phyloP scores from a whole-genome alignment of 2,888 invertebrate genomes.

The Buathra laborator region DNA sequence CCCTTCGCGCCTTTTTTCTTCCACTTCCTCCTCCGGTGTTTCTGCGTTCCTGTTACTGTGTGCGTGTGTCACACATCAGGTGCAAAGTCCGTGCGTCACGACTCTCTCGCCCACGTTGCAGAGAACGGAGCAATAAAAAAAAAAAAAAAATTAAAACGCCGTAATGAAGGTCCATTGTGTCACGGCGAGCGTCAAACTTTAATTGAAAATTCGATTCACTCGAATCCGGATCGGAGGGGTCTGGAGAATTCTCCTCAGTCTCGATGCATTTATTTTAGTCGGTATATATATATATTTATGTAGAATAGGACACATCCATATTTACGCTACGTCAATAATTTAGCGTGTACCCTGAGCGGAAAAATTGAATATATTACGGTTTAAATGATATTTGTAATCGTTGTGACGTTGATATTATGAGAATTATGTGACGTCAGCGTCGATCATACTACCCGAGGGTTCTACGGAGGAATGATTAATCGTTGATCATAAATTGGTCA shows the following conservation, averaged over 20 bases:
- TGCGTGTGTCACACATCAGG: slow-evolving; percentile 54
- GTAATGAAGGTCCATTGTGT: slow-evolving; percentile 78
- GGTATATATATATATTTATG: background rate
- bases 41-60: background rate
- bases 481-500: slow-evolving; percentile 71
- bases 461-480: slow-evolving; percentile 63
- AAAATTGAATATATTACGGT: background rate
- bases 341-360: background rate
- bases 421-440: slow-evolving; percentile 34
- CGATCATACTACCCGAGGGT: background rate
- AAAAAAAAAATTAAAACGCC: slow-evolving; percentile 71
- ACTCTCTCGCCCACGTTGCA: slow-evolving; percentile 59
- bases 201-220: slow-evolving; percentile 76
- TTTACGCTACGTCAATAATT: slow-evolving; percentile 2
- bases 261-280: no score
- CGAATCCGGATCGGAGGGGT: slow-evolving; percentile 61
- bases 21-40: slow-evolving; percentile 3
- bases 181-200: slow-evolving; percentile 75
- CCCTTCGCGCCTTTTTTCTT: slow-evolving; percentile 17
- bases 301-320: background rate
- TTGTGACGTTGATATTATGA: slow-evolving; percentile 15
- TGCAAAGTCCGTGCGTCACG: slow-evolving; percentile 16
- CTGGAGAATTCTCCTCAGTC: slow-evolving; percentile 1
- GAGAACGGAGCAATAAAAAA: slow-evolving; percentile 56
- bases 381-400: slow-evolving; percentile 14